Conservation (phyloP, 1,140 invertebrate species). For the Charaxes varanes region DNA sequence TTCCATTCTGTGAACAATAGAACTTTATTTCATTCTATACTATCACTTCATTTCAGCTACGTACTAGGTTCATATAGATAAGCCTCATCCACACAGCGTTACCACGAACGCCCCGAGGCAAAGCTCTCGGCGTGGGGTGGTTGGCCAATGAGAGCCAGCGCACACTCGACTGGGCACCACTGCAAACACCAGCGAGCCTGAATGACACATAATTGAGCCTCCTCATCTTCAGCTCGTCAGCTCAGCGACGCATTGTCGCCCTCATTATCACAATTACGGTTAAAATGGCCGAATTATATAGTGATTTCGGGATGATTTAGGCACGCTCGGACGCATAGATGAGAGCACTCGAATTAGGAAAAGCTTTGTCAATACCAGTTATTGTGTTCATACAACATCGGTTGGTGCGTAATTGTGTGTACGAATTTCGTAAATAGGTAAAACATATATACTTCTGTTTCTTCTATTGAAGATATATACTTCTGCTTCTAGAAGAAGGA, state of each 20-base stretch:
- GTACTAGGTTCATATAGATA: too few species aligned
- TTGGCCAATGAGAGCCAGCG: constrained; percentile 52
- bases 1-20: too few species aligned
- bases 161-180: constrained; percentile 33
- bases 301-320: constrained; percentile 44
- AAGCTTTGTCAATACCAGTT: neutral
- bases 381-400: neutral
- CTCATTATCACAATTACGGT: constrained; percentile 54
- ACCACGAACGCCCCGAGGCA: constrained; percentile 17
- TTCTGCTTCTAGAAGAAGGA: too few species aligned
- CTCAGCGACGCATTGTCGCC: constrained; percentile 41
- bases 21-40: too few species aligned
- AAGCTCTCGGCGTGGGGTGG: constrained; percentile 27
- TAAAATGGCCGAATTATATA: constrained; percentile 57
- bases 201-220: constrained; percentile 64
- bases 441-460: too few species aligned
- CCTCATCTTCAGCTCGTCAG: constrained; percentile 20
- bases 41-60: too few species aligned
- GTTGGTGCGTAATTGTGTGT: too few species aligned
- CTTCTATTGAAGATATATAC: too few species aligned
- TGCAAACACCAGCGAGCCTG: constrained; percentile 49
- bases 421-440: too few species aligned
- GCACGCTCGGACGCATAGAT: constrained; percentile 24
- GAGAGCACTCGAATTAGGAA: constrained; percentile 8
- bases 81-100: constrained; percentile 33